These are phyloP conservation scores for Ficedula albicollis DNA, from an alignment of 2,797 vertebrate species.

Conservation along the genomic window DNA sequence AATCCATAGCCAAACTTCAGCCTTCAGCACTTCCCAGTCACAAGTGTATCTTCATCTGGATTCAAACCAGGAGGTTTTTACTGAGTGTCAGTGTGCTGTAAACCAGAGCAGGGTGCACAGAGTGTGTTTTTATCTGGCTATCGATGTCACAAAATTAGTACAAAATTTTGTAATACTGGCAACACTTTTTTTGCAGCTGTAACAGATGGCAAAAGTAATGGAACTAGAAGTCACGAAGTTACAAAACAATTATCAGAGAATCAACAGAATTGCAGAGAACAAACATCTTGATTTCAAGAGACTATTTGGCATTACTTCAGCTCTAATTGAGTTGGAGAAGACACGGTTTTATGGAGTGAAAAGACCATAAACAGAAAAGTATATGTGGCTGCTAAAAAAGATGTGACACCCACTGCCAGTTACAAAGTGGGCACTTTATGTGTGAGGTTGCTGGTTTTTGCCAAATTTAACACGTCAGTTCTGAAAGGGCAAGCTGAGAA, in stretches of 20 bases:
- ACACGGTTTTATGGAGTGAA: not conserved
- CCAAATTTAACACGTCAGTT: not conserved
- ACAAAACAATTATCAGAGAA: not conserved
- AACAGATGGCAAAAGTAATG: not conserved
- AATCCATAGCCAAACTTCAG: not conserved
- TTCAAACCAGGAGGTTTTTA: not conserved
- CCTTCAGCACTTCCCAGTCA: not conserved
- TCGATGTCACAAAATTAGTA: not conserved
- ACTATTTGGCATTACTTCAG: constrained; percentile 6
- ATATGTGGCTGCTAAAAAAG: not conserved
- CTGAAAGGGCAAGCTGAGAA: constrained; percentile 22
- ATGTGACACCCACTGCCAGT: not conserved
- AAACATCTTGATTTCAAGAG: constrained; percentile 26
- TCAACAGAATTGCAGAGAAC: not conserved
- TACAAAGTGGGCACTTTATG: constrained; percentile 27
- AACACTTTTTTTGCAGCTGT: not conserved
- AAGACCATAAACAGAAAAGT: constrained; percentile 12
- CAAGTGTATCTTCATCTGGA: not conserved
- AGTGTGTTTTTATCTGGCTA: not conserved
- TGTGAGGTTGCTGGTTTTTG: constrained; percentile 6
- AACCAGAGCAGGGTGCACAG: not conserved
- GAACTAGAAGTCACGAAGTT: not conserved
- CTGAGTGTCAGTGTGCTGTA: not conserved
- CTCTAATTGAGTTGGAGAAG: constrained; percentile 1
- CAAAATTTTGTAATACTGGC: not conserved